Conservation (phyloP, 35 echinoderm and acorn worm species). For the Heliocidaris tuberculata region DNA sequence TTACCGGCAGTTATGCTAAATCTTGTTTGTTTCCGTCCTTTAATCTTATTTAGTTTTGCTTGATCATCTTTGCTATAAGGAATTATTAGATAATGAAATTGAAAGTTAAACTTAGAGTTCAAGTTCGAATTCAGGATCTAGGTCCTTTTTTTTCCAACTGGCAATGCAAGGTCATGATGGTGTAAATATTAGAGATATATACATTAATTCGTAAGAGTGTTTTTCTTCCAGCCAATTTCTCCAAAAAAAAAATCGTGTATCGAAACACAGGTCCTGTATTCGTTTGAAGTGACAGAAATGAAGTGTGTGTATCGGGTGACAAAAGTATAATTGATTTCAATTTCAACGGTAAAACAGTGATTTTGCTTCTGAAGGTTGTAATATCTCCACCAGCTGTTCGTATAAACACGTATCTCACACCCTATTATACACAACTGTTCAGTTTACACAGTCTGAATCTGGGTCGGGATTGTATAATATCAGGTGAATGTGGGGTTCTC, state of each 20-base stretch:
- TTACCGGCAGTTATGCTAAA: no score
- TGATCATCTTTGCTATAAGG: no score
- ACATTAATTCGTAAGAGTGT: neutral
- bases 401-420: neutral
- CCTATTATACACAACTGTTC: no score
- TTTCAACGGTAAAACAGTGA: neutral
- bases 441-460: no score
- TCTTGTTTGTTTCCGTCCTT: no score
- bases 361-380: neutral
- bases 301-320: neutral
- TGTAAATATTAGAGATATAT: neutral
- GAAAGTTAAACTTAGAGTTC: neutral
- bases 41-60: no score
- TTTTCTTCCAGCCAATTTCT: neutral
- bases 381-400: neutral
- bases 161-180: neutral
- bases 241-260: neutral
- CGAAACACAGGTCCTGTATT: neutral
- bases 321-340: neutral
- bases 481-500: no score
- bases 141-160: neutral
- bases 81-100: neutral
- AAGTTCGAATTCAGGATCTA: neutral
- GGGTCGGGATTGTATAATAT: no score
- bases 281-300: no score